Evolutionary conservation across 2,888 invertebrate genomes (phyloP).

Genomic region (Heliothis peltigera): DNA sequence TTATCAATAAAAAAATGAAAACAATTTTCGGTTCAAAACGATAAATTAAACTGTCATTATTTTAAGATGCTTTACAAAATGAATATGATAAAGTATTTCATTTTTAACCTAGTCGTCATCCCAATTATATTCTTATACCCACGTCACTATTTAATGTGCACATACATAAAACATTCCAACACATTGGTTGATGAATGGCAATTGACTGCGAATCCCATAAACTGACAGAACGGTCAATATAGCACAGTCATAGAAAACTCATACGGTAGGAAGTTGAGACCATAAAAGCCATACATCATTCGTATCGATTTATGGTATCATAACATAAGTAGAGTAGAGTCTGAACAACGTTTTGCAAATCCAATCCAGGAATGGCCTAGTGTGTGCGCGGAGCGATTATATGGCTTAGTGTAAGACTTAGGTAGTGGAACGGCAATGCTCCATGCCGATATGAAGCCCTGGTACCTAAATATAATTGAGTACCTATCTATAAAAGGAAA

Average conservation of each 20-base stretch:
- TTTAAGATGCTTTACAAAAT: too few species aligned
- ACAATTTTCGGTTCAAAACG: too few species aligned
- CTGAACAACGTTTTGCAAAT: conserved; percentile 45
- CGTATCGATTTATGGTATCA: conserved; percentile 27
- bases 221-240: conserved; percentile 37
- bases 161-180: conserved; percentile 12
- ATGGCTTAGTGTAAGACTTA: conserved; percentile 44
- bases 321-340: conserved; percentile 31
- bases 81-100: too few species aligned
- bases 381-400: conserved; percentile 38
- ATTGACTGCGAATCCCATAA: conserved; percentile 34
- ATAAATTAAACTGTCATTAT: too few species aligned
- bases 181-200: conserved; percentile 7
- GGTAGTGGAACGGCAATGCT: conserved; percentile 27
- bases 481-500: too few species aligned
- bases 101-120: too few species aligned
- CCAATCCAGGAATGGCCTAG: conserved; percentile 36
- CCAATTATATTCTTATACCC: too few species aligned
- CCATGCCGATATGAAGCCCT: conserved; percentile 33
- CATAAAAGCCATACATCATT: conserved; percentile 45
- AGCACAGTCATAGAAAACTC: conserved; percentile 42
- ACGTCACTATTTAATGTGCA: background rate
- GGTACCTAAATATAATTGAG: conserved; percentile 20
- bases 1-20: too few species aligned
- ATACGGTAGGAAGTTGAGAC: conserved; percentile 22